Evolutionary conservation across 2,797 vertebrate genomes (phyloP).

Genomic region (Kryptopterus vitreolus): DNA sequence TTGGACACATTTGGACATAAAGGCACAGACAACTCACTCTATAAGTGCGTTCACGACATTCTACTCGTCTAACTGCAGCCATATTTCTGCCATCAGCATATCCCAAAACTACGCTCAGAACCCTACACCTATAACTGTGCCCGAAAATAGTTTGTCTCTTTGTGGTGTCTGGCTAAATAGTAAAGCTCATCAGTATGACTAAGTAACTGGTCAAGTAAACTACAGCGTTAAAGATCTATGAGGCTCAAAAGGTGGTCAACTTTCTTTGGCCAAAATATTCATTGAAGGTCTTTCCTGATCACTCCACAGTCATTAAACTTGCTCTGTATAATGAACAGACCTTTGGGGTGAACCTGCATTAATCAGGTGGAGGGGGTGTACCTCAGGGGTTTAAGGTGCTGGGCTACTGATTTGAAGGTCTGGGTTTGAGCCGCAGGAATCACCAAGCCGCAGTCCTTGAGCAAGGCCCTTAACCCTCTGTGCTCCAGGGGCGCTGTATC

Average conservation of each 20-base stretch:
- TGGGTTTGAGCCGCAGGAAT: no score
- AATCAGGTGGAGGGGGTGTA: no score
- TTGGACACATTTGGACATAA: no score
- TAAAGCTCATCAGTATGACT: not conserved
- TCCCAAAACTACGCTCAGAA: not conserved
- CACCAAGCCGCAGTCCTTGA: no score
- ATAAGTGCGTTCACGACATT: not conserved
- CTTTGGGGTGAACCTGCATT: not conserved
- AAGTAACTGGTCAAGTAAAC: not conserved
- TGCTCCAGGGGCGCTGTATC: no score
- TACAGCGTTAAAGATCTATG: not conserved
- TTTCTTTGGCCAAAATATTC: not conserved
- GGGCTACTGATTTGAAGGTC: no score
- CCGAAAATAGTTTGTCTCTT: not conserved
- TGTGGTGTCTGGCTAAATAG: not conserved
- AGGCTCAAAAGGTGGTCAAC: not conserved
- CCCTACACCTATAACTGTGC: not conserved
- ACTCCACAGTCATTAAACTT: not conserved
- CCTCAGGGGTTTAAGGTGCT: no score
- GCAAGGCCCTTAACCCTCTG: no score
- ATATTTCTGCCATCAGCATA: not conserved
- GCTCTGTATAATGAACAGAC: not conserved
- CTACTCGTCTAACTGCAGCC: not conserved
- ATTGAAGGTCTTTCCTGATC: not conserved
- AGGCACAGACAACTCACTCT: no score